phyloP scores from a whole-genome alignment of 2,797 vertebrate species.

The Tympanoctomys barrerae region DNA sequence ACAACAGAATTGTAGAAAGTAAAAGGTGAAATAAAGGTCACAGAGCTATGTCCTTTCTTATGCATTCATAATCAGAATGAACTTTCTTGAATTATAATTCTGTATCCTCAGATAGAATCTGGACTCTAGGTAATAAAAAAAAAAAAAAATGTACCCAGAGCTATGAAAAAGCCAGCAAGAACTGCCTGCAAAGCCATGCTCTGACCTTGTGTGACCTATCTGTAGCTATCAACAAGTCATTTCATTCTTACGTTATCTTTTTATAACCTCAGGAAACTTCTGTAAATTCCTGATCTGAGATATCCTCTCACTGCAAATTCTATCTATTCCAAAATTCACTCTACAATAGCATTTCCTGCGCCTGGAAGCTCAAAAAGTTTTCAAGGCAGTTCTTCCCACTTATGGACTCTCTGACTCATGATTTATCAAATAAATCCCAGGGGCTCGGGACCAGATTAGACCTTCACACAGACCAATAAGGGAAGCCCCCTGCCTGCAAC shows the following conservation, averaged over 20 bases:
- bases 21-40: constrained; percentile 17
- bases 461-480: background rate
- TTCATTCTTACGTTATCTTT: constrained; percentile 60
- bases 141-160: background rate
- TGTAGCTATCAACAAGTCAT: constrained; percentile 26
- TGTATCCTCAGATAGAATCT: constrained; percentile 20
- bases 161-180: background rate
- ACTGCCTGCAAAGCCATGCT: background rate
- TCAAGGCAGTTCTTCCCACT: constrained; percentile 34
- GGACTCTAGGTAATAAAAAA: background rate
- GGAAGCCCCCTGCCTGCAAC: background rate
- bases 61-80: background rate
- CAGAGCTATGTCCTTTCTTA: background rate
- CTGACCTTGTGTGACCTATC: constrained; percentile 27
- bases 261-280: constrained; percentile 50
- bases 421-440: background rate
- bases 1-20: background rate
- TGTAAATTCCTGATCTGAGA: constrained; percentile 42
- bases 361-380: constrained; percentile 38
- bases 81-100: constrained; percentile 2
- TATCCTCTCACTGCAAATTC: constrained; percentile 35
- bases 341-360: constrained; percentile 31
- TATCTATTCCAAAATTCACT: constrained; percentile 55
- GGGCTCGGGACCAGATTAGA: background rate
- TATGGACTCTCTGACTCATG: background rate